Evolutionary conservation across 2,113 vertebrate genomes (phyloP), one percentile per base, ranked within the genome.

Genomic region (Hippocampus abdominalis): DNA sequence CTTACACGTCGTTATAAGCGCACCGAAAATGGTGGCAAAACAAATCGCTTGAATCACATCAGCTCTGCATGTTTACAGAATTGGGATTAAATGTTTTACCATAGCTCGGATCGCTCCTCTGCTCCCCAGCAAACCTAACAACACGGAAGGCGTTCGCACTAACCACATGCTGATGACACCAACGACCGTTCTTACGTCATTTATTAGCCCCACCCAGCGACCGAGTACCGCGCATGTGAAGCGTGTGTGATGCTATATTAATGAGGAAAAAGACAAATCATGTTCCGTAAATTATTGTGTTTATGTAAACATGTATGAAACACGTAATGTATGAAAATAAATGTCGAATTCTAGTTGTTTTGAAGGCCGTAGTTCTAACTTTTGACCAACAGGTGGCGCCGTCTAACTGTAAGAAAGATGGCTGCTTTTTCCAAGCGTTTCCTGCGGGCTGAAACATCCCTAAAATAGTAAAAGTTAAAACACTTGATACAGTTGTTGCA

Each of bases 71-170:
- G 36, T 0, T 0, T 0, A 56, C 1, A 4, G 3, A 8, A 39
- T 0, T 1, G 0, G 1, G 2, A 2, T n/a, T 0, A 40, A 2
- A 9, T 6, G 5, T 39, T 89, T 81, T 59, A 93, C 92, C 92
- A 93, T 93, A 3, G 66, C 80, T 79, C 84, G 81, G 1, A 57
- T 1, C 1, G 79, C 1, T 16, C 83, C 83, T 68, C 68, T 61
- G 32, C 73, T 79, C 0, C 82, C 82, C 0, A 90, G 0, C 0
- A 77, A 1, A 3, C 83, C 81, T 0, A 90, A 32, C 4, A 90
- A 1, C 6, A 83, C 25, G 2, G 74, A 29, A 5, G 56, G 9
- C 0, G 69, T 6, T 54, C 72, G 74, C 13, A 2, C 1, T 0
- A 88, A 20, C 72, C 72, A 71, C 89, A 90, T 90, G 7, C 36